These are phyloP conservation scores for Taurulus bubalis DNA, from an alignment of 2,113 vertebrate species.

Conservation along the genomic window DNA sequence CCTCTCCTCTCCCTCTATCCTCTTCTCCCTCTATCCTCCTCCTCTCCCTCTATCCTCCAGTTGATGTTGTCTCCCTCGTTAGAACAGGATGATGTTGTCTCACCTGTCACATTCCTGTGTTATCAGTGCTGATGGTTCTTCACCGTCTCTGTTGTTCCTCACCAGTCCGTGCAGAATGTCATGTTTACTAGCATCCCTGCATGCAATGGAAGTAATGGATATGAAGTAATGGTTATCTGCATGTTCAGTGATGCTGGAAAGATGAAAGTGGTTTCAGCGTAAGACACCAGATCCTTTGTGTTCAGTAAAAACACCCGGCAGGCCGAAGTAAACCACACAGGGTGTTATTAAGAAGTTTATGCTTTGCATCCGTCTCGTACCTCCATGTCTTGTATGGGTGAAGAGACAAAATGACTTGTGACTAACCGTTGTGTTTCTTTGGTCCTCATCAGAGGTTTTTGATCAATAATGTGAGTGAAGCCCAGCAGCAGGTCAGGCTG, in stretches of 20 bases:
- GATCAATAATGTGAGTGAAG: too few species aligned
- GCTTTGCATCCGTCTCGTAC: too few species aligned
- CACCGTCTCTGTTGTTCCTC: background rate
- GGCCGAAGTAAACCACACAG: too few species aligned
- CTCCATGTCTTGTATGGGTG: too few species aligned
- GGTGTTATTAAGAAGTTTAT: too few species aligned
- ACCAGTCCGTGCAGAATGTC: slow-evolving; percentile 22
- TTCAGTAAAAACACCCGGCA: too few species aligned
- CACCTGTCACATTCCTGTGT: background rate
- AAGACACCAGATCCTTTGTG: background rate
- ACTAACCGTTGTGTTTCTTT: too few species aligned
- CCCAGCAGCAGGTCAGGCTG: too few species aligned
- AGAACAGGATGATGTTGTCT: background rate
- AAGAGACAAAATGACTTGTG: too few species aligned
- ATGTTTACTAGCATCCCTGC: slow-evolving; percentile 21
- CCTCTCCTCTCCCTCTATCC: background rate
- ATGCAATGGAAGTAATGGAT: background rate
- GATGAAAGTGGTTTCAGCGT: background rate
- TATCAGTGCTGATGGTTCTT: background rate
- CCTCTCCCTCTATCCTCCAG: too few species aligned
- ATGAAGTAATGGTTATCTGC: background rate
- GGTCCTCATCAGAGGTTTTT: too few species aligned
- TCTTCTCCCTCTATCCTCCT: background rate
- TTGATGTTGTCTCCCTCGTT: background rate
- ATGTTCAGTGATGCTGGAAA: background rate